Conservation (phyloP, 2,888 invertebrate genomes). For the Macrophya alboannulata region DNA sequence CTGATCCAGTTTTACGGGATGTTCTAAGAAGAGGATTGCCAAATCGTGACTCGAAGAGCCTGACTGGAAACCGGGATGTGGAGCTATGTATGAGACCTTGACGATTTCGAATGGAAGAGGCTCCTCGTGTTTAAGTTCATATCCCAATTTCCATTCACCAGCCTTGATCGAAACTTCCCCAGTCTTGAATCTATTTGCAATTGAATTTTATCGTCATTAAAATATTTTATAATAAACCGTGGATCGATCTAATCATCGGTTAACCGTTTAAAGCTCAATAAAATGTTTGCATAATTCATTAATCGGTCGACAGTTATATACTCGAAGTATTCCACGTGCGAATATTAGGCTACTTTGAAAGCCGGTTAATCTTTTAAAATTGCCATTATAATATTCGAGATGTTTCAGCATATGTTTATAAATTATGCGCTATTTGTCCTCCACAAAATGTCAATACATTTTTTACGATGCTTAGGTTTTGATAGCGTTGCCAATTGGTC, state of each 20-base stretch:
- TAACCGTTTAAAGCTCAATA: conserved; percentile 31
- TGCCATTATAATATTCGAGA: background rate
- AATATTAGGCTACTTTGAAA: background rate
- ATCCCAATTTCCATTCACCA: conserved; percentile 92
- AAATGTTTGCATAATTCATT: conserved; percentile 29
- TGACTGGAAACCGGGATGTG: conserved; percentile 87
- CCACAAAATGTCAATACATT: conserved; percentile 19
- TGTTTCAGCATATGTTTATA: conserved; percentile 3
- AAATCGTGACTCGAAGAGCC: conserved; percentile 86
- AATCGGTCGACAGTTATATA: background rate
- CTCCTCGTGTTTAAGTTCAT: conserved; percentile 85
- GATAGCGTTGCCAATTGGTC: background rate
- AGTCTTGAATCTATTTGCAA: conserved; percentile 82
- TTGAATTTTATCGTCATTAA: conserved; percentile 40
- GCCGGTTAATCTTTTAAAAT: background rate
- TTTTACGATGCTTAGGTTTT: conserved; percentile 5
- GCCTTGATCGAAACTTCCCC: conserved; percentile 89
- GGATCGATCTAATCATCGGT: background rate
- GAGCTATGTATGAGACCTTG: conserved; percentile 86
- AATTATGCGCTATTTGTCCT: background rate
- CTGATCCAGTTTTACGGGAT: conserved; percentile 82
- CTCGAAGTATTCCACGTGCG: background rate
- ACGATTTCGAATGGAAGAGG: conserved; percentile 90
- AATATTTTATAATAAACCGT: background rate
- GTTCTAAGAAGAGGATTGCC: conserved; percentile 87